A percentile compares a stretch with the other conserved stretches of the same genome.
Evolutionary conservation across 2,888 invertebrate genomes (phyloP).

Genomic region (Lycia hirtaria): DNA sequence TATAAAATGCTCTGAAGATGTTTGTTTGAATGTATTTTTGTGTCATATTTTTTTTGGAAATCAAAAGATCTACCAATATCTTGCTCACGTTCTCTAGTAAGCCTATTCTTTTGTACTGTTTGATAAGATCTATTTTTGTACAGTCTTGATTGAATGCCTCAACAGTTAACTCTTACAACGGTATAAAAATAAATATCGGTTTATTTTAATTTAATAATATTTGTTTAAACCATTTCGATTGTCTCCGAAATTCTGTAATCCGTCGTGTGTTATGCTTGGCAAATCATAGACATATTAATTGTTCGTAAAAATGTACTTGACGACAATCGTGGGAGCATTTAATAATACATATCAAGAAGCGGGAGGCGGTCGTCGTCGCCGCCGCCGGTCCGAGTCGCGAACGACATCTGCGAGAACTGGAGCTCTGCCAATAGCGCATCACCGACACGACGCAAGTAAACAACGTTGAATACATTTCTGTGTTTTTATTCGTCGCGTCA

Average conservation of each 20-base stretch:
- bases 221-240: neutral
- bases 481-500: constrained; percentile 15
- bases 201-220: too few species aligned
- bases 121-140: too few species aligned
- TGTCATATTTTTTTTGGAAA: too few species aligned
- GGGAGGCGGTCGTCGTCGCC: constrained; percentile 1
- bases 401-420: constrained; percentile 22
- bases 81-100: too few species aligned
- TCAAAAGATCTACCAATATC: too few species aligned
- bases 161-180: neutral
- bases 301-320: constrained; percentile 24
- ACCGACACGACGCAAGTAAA: constrained; percentile 14
- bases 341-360: constrained; percentile 28
- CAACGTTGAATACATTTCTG: constrained; percentile 12
- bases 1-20: too few species aligned
- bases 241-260: neutral
- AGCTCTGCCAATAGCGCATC: constrained; percentile 25
- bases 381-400: constrained; percentile 15
- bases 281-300: constrained; percentile 22
- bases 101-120: too few species aligned
- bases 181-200: neutral
- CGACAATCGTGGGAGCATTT: constrained; percentile 25
- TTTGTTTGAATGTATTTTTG: too few species aligned
- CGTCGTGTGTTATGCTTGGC: constrained; percentile 7
- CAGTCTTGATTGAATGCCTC: neutral